These are phyloP conservation scores for Odobenus rosmarus DNA, from an alignment of 2,113 vertebrate genomes.

Conservation along the genomic window DNA sequence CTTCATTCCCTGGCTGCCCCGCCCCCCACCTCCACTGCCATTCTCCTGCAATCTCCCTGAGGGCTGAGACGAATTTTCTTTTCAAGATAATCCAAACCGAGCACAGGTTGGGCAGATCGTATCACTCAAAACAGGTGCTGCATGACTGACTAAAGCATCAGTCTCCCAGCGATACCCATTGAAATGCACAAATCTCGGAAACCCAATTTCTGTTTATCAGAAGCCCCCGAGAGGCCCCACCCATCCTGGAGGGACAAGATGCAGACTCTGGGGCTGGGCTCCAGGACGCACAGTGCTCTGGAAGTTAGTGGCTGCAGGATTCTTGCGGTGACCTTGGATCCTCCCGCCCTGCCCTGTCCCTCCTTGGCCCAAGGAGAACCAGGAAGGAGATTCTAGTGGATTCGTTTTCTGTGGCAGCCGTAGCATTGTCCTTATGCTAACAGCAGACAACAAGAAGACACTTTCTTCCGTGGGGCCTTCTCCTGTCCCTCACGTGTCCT, in stretches of 20 bases:
- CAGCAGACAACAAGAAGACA: neutral
- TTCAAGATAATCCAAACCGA: neutral
- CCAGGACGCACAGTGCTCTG: accelerated
- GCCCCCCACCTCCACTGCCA: neutral
- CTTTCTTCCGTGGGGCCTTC: neutral
- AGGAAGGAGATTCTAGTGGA: neutral
- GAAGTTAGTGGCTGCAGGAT: neutral
- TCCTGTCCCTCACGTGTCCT: neutral
- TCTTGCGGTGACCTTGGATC: neutral
- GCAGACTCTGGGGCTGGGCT: neutral
- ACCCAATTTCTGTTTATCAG: neutral
- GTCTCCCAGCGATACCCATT: accelerated
- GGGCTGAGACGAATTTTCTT: neutral
- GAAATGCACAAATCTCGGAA: neutral
- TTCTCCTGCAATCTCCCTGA: neutral
- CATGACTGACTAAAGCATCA: neutral
- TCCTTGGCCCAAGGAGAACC: neutral
- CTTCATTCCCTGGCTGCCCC: neutral
- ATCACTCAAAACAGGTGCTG: too few relatives aligned
- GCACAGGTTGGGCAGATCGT: neutral
- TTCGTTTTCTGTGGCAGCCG: neutral
- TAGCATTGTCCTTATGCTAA: neutral
- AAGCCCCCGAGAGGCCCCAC: neutral
- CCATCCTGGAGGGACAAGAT: too few relatives aligned
- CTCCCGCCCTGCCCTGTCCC: too few relatives aligned